A percentile compares a stretch with the other conserved stretches of the same genome.
phyloP scores from a whole-genome alignment of 1,140 invertebrate species.

The Saccostrea echinata region DNA sequence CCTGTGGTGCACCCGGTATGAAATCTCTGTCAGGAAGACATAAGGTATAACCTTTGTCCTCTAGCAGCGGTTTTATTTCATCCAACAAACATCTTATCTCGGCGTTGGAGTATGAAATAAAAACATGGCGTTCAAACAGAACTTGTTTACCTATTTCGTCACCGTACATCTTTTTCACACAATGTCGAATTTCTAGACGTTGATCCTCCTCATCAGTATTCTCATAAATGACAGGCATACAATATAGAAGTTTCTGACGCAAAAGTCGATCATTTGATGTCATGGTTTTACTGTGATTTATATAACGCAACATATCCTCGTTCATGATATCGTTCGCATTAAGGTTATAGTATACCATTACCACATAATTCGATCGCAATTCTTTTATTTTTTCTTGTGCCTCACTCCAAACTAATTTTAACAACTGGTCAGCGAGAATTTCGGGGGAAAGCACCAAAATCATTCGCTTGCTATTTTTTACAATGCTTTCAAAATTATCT shows the following conservation, averaged over 20 bases:
- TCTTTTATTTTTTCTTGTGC: slow-evolving; percentile 66
- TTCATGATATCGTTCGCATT: slow-evolving; percentile 50
- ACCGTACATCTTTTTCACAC: slow-evolving; percentile 47
- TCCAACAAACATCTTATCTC: slow-evolving; percentile 60
- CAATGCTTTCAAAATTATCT: slow-evolving; percentile 65
- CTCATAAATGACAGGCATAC: slow-evolving; percentile 48
- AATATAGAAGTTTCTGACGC: slow-evolving; percentile 61
- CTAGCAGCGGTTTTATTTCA: slow-evolving; percentile 53
- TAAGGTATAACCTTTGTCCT: slow-evolving; percentile 57
- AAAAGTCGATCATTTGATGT: slow-evolving; percentile 54
- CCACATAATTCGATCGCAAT: slow-evolving; percentile 61
- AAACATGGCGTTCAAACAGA: slow-evolving; percentile 48
- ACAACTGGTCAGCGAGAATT: slow-evolving; percentile 44
- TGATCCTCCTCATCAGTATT: not conserved
- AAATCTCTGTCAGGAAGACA: slow-evolving; percentile 68
- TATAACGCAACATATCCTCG: slow-evolving; percentile 58
- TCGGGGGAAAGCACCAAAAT: slow-evolving; percentile 63
- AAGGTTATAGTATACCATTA: slow-evolving; percentile 57
- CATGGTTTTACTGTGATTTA: slow-evolving; percentile 57
- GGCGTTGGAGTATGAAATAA: slow-evolving; percentile 64
- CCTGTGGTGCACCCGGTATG: slow-evolving; percentile 63
- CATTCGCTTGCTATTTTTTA: slow-evolving; percentile 64
- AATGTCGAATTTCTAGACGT: slow-evolving; percentile 6
- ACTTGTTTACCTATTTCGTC: not conserved
- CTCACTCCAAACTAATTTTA: slow-evolving; percentile 59